Conservation (phyloP, 2,113 vertebrate species). For the Dolichallabes microphthalmus region DNA sequence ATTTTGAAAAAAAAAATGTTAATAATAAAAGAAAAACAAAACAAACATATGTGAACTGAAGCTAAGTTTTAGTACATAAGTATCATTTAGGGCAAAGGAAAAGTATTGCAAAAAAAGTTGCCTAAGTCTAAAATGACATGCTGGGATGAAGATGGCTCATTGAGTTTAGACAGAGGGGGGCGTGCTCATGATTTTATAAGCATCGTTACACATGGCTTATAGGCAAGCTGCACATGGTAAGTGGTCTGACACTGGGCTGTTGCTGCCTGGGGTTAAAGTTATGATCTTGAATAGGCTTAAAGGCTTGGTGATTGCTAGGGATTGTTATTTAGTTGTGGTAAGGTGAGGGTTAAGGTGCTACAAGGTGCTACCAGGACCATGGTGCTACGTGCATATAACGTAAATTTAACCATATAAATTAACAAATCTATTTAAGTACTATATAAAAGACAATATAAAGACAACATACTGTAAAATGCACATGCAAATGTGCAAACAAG, state of each 20-base stretch:
- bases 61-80: not conserved
- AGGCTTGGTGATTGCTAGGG: not conserved
- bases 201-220: not conserved
- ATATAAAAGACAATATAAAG: too few species aligned
- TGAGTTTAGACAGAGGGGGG: not conserved
- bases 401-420: too few species aligned
- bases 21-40: not conserved
- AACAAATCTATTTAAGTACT: too few species aligned
- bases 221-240: not conserved
- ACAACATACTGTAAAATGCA: too few species aligned
- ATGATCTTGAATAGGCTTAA: not conserved
- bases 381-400: too few species aligned
- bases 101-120: not conserved
- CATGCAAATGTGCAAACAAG: too few species aligned
- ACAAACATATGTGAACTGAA: not conserved
- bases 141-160: not conserved
- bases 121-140: not conserved
- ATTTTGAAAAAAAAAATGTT: too few species aligned
- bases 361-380: too few species aligned
- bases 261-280: not conserved
- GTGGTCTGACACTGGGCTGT: not conserved
- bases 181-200: not conserved
- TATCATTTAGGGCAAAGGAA: not conserved
- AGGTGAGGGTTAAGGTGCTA: not conserved
- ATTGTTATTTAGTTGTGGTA: not conserved